phyloP scores from a whole-genome alignment of 2,113 vertebrate species.

The Forbesichthys agassizii region DNA sequence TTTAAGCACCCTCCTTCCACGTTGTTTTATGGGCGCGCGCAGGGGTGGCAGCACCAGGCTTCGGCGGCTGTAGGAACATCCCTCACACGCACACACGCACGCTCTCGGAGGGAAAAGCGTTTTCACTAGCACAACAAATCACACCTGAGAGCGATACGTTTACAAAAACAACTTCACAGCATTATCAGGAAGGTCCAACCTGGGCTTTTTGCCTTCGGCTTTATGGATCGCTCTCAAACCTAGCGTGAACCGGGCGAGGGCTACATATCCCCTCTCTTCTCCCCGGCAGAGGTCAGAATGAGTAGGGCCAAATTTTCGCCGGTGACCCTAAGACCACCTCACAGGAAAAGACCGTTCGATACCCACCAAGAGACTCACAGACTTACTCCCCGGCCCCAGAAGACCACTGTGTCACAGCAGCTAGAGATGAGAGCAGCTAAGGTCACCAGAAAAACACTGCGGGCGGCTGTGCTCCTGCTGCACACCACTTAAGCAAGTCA shows the following conservation, averaged over 20 bases:
- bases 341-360: slow-evolving; percentile 3
- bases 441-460: background rate
- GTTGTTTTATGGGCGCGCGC: slow-evolving; percentile 1
- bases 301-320: background rate
- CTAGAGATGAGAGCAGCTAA: slow-evolving; percentile 9
- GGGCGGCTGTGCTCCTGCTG: background rate
- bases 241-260: background rate
- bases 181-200: background rate
- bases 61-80: background rate
- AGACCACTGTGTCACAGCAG: too few relatives aligned
- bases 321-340: slow-evolving; percentile 6
- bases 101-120: background rate
- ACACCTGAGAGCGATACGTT: slow-evolving; percentile 2
- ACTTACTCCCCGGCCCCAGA: slow-evolving; percentile 3
- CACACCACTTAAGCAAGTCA: background rate
- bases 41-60: background rate
- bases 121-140: slow-evolving; percentile 1
- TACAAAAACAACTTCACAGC: background rate
- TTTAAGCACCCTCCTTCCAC: background rate
- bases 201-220: background rate
- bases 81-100: background rate
- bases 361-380: slow-evolving; percentile 11
- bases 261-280: too few relatives aligned
- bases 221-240: background rate
- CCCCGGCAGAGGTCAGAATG: background rate